phyloP scores from a whole-genome alignment of 2,797 vertebrate genomes.

The Australoheros facetus region DNA sequence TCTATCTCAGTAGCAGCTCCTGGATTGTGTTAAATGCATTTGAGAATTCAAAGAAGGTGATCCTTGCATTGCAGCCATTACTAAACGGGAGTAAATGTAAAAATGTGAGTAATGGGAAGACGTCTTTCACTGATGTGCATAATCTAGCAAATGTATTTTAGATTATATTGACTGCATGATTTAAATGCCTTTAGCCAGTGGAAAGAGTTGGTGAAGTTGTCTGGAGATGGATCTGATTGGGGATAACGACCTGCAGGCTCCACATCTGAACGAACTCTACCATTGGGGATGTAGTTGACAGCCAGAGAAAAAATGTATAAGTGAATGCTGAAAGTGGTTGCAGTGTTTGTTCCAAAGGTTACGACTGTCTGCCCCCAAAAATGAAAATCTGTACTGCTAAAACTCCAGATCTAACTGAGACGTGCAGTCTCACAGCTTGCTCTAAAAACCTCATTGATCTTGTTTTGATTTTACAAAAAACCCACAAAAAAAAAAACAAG shows the following conservation, averaged over 20 bases:
- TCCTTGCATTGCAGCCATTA: background rate
- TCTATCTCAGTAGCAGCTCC: background rate
- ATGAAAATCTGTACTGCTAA: background rate
- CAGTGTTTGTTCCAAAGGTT: background rate
- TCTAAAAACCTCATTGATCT: background rate
- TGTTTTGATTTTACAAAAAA: background rate
- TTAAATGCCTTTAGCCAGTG: background rate
- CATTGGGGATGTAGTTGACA: background rate
- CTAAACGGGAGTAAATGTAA: background rate
- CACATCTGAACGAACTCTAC: background rate
- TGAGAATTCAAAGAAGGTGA: background rate
- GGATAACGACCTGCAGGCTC: background rate
- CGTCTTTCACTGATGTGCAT: background rate
- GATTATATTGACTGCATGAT: background rate
- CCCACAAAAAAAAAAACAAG: no score
- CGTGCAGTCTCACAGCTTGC: background rate
- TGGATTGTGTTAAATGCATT: background rate
- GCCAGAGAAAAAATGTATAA: background rate
- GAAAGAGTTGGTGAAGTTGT: background rate
- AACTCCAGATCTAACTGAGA: background rate
- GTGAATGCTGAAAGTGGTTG: background rate
- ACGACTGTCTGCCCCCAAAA: background rate
- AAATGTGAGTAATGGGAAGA: background rate
- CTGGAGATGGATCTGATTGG: background rate
- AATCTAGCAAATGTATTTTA: background rate